phyloP scores from a whole-genome alignment of 1,140 invertebrate species.

The Bombus waltoni region DNA sequence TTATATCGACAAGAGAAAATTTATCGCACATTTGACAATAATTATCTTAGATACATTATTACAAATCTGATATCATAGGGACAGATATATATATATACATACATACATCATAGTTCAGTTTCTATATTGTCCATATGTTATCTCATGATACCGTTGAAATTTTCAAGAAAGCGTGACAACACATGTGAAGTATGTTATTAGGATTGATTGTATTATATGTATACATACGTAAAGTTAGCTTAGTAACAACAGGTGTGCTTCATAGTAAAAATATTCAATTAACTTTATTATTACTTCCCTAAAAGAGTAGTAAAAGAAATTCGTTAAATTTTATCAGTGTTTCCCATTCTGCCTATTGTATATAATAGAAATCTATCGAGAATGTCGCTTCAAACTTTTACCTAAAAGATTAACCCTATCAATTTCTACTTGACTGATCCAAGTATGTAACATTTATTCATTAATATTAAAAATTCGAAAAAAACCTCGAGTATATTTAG shows the following conservation, averaged over 20 bases:
- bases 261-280: background rate
- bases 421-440: background rate
- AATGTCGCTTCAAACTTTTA: background rate
- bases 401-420: background rate
- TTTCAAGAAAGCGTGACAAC: background rate
- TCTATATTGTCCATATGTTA: slow-evolving; percentile 3
- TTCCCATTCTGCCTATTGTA: background rate
- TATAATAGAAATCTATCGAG: background rate
- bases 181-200: slow-evolving; percentile 4
- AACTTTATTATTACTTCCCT: background rate
- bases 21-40: background rate
- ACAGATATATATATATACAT: background rate
- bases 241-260: slow-evolving; percentile 16
- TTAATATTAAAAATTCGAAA: background rate
- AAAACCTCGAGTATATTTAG: background rate
- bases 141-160: background rate
- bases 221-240: slow-evolving; percentile 1
- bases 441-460: background rate
- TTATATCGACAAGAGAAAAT: background rate
- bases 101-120: background rate
- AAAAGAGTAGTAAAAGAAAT: background rate
- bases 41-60: background rate
- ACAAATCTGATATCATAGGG: background rate
- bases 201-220: background rate
- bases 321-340: background rate